Percentiles rank a stretch among this genome's conserved stretches.
phyloP scores from a whole-genome alignment of 1,140 invertebrate species.

The Elysia chlorotica region DNA sequence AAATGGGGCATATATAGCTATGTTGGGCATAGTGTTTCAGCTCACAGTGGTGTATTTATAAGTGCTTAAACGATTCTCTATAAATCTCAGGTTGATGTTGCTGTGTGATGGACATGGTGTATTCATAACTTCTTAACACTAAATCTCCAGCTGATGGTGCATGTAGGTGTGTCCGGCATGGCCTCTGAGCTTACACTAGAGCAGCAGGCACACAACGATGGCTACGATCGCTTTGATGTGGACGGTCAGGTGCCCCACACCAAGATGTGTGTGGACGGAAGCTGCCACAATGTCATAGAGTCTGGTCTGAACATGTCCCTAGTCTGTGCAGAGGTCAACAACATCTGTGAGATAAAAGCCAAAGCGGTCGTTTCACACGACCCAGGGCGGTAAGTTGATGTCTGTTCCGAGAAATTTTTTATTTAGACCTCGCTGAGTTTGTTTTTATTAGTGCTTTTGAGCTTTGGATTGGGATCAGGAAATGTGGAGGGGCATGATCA shows the following conservation, averaged over 20 bases:
- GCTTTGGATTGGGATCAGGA: no score
- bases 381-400: constrained; percentile 61
- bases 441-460: no score
- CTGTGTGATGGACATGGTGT: background rate
- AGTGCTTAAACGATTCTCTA: background rate
- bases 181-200: constrained; percentile 63
- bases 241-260: constrained; percentile 39
- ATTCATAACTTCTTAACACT: background rate
- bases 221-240: constrained; percentile 61
- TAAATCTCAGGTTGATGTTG: background rate
- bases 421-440: no score
- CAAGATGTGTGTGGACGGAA: constrained; percentile 52
- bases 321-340: constrained; percentile 59
- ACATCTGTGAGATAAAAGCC: constrained; percentile 40
- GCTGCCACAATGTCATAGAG: constrained; percentile 45
- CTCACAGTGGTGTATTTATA: no score
- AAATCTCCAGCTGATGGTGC: constrained; percentile 61
- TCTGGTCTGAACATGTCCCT: constrained; percentile 60
- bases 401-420: no score
- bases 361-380: constrained; percentile 62
- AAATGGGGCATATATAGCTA: background rate
- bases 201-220: constrained; percentile 62
- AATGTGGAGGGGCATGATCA: no score
- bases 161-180: constrained; percentile 66
- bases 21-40: no score